Evolutionary conservation across 1,140 invertebrate species (phyloP).

Genomic region (Sipha flava): DNA sequence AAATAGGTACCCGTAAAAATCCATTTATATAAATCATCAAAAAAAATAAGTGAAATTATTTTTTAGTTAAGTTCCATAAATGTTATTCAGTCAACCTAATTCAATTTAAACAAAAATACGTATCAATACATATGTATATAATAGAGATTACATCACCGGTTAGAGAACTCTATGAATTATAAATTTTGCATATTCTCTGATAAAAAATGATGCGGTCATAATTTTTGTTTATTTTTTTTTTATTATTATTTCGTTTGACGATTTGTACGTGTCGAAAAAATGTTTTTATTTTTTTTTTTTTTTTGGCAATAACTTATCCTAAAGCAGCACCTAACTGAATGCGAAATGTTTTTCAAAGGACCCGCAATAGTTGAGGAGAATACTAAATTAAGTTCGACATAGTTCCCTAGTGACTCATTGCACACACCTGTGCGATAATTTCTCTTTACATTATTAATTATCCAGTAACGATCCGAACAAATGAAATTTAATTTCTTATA

Average conservation of each 20-base stretch:
- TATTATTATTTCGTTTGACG: not conserved
- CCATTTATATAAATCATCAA: too few relatives aligned
- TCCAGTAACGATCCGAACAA: not conserved
- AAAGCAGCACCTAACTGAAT: not conserved
- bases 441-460: slow-evolving; percentile 25
- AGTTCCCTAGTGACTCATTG: not conserved
- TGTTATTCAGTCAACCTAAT: not conserved
- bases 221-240: not conserved
- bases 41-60: not conserved
- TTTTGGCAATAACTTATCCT: not conserved
- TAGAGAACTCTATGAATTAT: not conserved
- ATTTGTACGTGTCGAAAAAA: not conserved
- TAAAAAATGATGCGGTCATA: not conserved
- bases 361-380: not conserved
- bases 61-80: not conserved
- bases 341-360: slow-evolving; percentile 9
- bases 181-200: not conserved
- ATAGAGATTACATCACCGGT: not conserved
- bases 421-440: not conserved
- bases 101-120: not conserved
- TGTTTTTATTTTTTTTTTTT: not conserved
- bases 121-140: not conserved
- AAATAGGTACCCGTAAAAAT: not conserved
- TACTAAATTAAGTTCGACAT: not conserved
- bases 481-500: not conserved